A percentile compares a stretch with the other conserved stretches of the same genome.
These are phyloP conservation scores for Hyles vespertilio DNA, from an alignment of 1,140 invertebrate species.

Conservation along the genomic window DNA sequence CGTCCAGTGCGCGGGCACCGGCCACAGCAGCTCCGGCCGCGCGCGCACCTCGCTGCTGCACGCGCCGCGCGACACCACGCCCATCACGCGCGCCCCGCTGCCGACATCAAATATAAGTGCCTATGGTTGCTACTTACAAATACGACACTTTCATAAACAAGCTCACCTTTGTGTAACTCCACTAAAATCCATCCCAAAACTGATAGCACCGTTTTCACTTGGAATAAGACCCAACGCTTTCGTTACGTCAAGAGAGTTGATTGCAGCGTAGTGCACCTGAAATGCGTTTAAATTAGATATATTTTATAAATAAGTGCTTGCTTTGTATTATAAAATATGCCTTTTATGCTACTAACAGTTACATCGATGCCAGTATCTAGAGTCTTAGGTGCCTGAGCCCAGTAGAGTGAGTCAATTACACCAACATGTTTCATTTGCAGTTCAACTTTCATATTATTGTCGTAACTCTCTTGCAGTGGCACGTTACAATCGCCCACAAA, in stretches of 20 bases:
- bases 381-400: constrained; percentile 12
- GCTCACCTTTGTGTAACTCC: constrained; percentile 32
- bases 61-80: constrained; percentile 19
- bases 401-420: constrained; percentile 21
- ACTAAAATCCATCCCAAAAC: constrained; percentile 41
- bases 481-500: not conserved
- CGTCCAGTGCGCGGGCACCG: constrained; percentile 82
- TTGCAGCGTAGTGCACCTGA: constrained; percentile 19
- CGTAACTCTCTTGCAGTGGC: no score
- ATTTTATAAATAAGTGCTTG: no score
- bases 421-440: not conserved
- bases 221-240: constrained; percentile 23
- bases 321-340: no score
- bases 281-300: no score
- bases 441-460: no score
- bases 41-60: constrained; percentile 13
- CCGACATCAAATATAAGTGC: not conserved
- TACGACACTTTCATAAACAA: not conserved
- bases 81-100: constrained; percentile 45
- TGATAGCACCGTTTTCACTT: not conserved
- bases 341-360: no score
- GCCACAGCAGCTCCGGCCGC: constrained; percentile 75
- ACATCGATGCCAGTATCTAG: no score
- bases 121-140: not conserved
- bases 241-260: constrained; percentile 24